phyloP scores from a whole-genome alignment of 2,888 invertebrate species.

The Latrodectus elegans region DNA sequence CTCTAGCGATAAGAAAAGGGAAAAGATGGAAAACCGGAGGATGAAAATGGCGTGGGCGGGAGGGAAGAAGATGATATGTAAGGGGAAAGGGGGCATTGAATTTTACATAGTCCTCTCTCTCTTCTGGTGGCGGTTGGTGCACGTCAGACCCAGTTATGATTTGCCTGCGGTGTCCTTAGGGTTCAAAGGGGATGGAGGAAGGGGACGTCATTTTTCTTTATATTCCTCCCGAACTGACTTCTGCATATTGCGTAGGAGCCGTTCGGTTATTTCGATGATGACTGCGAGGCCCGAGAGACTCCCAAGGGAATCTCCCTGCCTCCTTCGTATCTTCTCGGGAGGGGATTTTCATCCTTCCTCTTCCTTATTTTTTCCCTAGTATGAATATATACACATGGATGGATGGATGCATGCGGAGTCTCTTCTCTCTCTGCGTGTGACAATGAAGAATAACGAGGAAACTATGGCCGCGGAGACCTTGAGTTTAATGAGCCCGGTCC shows the following conservation, averaged over 20 bases:
- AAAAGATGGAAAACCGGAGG: slow-evolving; percentile 8
- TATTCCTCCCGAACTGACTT: slow-evolving; percentile 34
- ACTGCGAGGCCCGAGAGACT: slow-evolving; percentile 49
- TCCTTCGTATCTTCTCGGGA: slow-evolving; percentile 22
- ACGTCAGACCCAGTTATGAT: slow-evolving; percentile 69
- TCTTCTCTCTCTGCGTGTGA: slow-evolving; percentile 44
- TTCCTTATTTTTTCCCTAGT: slow-evolving; percentile 19
- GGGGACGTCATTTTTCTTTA: slow-evolving; percentile 66
- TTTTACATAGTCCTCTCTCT: slow-evolving; percentile 55
- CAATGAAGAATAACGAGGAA: slow-evolving; percentile 71
- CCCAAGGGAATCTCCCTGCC: background rate
- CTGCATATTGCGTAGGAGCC: slow-evolving; percentile 64
- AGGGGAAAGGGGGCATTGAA: slow-evolving; percentile 45
- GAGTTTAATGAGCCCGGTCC: slow-evolving; percentile 49
- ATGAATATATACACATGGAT: slow-evolving; percentile 6
- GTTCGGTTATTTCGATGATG: slow-evolving; percentile 69
- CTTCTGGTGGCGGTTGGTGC: slow-evolving; percentile 6
- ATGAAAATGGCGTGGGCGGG: background rate
- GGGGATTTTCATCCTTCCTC: slow-evolving; percentile 1
- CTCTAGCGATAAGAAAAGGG: slow-evolving; percentile 67
- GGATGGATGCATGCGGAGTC: slow-evolving; percentile 4
- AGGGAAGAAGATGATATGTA: slow-evolving; percentile 21
- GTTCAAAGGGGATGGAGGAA: slow-evolving; percentile 26
- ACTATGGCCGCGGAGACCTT: slow-evolving; percentile 66
- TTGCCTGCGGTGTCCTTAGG: slow-evolving; percentile 62